Percentiles rank a stretch among this genome's conserved stretches.
These are phyloP conservation scores for Thecocarcelia acutangulata DNA, from an alignment of 2,888 invertebrate genomes.

Conservation along the genomic window DNA sequence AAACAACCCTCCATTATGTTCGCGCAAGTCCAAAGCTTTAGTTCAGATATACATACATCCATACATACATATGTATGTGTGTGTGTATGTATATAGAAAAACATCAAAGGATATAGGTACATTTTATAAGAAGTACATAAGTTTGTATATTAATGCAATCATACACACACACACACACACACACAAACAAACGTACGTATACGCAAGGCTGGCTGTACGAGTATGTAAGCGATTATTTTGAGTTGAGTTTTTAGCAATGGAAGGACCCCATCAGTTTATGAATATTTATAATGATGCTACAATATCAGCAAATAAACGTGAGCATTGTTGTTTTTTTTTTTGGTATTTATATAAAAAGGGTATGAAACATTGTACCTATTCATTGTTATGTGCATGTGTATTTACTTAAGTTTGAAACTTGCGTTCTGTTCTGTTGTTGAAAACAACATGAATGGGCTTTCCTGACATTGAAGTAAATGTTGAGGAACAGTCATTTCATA, in stretches of 20 bases:
- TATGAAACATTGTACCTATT: too few relatives aligned
- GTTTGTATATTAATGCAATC: too few relatives aligned
- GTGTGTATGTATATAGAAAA: too few relatives aligned
- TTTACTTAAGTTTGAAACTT: background rate
- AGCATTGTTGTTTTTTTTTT: background rate
- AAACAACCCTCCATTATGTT: slow-evolving; percentile 65
- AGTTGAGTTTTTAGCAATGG: slow-evolving; percentile 17
- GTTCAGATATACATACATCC: slow-evolving; percentile 10
- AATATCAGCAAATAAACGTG: too few relatives aligned
- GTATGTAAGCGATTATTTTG: slow-evolving; percentile 4
- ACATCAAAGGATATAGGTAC: too few relatives aligned
- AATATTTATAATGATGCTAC: too few relatives aligned
- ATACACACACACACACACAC: background rate
- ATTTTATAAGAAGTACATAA: slow-evolving; percentile 2
- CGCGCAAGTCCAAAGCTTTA: slow-evolving; percentile 63
- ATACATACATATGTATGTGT: background rate
- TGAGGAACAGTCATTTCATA: slow-evolving; percentile 34
- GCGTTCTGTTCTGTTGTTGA: slow-evolving; percentile 1
- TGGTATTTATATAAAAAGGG: too few relatives aligned
- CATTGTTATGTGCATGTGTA: slow-evolving; percentile 6
- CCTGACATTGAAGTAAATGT: slow-evolving; percentile 66
- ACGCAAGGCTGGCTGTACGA: background rate
- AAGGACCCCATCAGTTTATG: background rate
- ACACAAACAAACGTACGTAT: background rate
- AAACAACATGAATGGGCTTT: slow-evolving; percentile 57